Evolutionary conservation across 2,797 vertebrate species (phyloP).

Genomic region (Chaetophractus vellerosus): DNA sequence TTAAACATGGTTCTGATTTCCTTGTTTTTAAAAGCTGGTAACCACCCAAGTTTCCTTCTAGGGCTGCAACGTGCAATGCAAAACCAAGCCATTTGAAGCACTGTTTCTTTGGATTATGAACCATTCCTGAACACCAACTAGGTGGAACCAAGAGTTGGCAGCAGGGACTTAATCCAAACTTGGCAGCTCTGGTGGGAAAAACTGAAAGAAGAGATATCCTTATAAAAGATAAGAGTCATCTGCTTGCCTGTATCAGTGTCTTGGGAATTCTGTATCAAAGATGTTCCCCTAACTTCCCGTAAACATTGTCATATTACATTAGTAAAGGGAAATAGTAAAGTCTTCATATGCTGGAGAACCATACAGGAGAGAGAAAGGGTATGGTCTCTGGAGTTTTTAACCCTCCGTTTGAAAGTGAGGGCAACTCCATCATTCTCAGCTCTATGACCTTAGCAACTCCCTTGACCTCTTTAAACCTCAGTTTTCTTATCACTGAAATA

Average conservation of each 20-base stretch:
- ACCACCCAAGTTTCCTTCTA: slow-evolving; percentile 65
- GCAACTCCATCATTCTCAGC: neutral
- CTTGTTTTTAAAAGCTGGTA: slow-evolving; percentile 79
- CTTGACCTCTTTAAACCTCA: neutral
- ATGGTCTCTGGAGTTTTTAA: neutral
- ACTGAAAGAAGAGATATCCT: slow-evolving; percentile 52
- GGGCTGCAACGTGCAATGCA: slow-evolving; percentile 3
- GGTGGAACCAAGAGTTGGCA: slow-evolving; percentile 54
- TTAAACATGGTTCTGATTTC: slow-evolving; percentile 78
- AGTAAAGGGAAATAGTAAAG: slow-evolving; percentile 19
- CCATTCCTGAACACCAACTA: slow-evolving; percentile 63
- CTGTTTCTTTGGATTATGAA: slow-evolving; percentile 32
- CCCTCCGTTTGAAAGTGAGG: neutral
- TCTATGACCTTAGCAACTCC: neutral
- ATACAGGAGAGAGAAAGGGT: neutral
- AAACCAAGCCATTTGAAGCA: slow-evolving; percentile 63
- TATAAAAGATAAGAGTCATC: slow-evolving; percentile 47
- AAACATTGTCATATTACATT: neutral
- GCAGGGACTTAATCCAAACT: slow-evolving; percentile 29
- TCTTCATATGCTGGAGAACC: neutral
- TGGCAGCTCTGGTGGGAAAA: slow-evolving; percentile 27
- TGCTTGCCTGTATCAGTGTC: neutral
- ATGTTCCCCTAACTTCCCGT: neutral
- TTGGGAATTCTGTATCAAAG: neutral
- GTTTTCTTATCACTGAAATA: slow-evolving; percentile 22